Conservation (phyloP, 2,888 invertebrate genomes). For the Xiphydria camelus region DNA sequence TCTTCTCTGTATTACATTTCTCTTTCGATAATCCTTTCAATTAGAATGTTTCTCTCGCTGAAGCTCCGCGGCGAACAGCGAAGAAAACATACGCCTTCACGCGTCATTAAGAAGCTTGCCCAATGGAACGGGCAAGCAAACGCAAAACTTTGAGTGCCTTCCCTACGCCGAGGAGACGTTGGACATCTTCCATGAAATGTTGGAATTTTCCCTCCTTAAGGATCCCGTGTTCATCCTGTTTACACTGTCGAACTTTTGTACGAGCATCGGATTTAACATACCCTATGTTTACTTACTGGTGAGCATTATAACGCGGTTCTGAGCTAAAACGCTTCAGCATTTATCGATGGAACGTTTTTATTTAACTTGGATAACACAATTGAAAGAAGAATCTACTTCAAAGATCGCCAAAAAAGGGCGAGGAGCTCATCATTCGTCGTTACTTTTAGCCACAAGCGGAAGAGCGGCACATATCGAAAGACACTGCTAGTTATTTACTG, state of each 20-base stretch:
- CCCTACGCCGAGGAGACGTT: slow-evolving; percentile 72
- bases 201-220: slow-evolving; percentile 81
- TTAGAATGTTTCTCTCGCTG: slow-evolving; percentile 17
- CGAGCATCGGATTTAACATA: slow-evolving; percentile 92
- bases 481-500: slow-evolving; percentile 71
- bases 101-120: slow-evolving; percentile 36
- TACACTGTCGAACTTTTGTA: slow-evolving; percentile 90
- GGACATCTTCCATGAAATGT: slow-evolving; percentile 77
- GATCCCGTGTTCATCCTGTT: slow-evolving; percentile 89
- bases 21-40: too few species aligned
- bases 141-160: slow-evolving; percentile 47
- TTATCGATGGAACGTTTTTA: too few species aligned
- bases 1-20: too few species aligned
- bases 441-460: slow-evolving; percentile 67
- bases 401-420: too few species aligned
- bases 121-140: slow-evolving; percentile 28
- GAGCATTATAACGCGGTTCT: too few species aligned
- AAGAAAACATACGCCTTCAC: slow-evolving; percentile 27
- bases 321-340: too few species aligned
- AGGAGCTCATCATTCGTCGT: too few species aligned
- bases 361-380: too few species aligned
- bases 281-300: slow-evolving; percentile 85
- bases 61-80: slow-evolving; percentile 32
- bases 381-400: too few species aligned
- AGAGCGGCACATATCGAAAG: slow-evolving; percentile 61